Evolutionary conservation across 2,888 invertebrate species (phyloP).

Genomic region (Drosophila koepferae): DNA sequence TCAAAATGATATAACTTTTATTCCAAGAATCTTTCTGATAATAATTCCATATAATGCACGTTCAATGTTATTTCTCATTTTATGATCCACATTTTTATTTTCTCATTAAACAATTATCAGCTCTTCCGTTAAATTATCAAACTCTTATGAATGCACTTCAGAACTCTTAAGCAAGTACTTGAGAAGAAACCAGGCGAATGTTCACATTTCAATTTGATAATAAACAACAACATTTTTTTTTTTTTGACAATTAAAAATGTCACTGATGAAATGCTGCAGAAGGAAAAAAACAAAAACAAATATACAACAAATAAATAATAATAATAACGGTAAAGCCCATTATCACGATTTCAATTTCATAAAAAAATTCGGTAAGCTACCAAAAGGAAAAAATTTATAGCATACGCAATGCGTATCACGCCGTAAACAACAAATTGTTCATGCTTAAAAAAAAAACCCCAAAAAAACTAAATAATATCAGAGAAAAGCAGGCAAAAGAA

Average conservation of each 20-base stretch:
- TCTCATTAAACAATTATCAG: not conserved
- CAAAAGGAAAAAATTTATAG: conserved; percentile 28
- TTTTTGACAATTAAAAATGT: conserved; percentile 43
- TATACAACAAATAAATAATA: not conserved
- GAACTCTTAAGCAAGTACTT: not conserved
- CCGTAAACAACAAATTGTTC: conserved; percentile 33
- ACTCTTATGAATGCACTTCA: not conserved
- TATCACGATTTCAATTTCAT: conserved; percentile 23
- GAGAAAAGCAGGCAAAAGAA: conserved; percentile 16
- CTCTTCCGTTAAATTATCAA: not conserved
- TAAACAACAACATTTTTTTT: not conserved
- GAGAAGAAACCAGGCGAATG: not conserved
- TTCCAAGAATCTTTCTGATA: not conserved
- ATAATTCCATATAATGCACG: not conserved
- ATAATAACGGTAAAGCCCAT: conserved; percentile 20
- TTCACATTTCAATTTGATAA: conserved; percentile 19
- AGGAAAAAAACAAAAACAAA: not conserved
- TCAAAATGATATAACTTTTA: not conserved
- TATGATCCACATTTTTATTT: not conserved
- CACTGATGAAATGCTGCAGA: conserved; percentile 25
- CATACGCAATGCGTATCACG: conserved; percentile 55
- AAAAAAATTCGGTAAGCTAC: conserved; percentile 7
- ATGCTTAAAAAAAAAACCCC: conserved; percentile 19
- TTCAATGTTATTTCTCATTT: not conserved
- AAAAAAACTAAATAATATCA: conserved; percentile 8